Evolutionary conservation across 1,140 invertebrate genomes (phyloP).

Genomic region (Neotoxoptera formosana): DNA sequence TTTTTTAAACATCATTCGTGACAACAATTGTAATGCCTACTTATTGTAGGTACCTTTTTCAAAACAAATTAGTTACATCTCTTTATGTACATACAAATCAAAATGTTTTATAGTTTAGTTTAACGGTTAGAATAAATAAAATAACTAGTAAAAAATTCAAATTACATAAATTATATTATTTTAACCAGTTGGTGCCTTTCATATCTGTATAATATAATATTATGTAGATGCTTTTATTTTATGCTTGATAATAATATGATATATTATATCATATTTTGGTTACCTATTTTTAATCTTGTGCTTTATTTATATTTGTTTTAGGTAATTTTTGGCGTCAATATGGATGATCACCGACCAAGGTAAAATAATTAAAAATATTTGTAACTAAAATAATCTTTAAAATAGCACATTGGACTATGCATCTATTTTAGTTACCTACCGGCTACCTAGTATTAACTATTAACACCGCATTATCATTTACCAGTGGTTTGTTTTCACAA

Average conservation of each 20-base stretch:
- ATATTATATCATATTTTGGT: no score
- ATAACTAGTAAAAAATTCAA: neutral
- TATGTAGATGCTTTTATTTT: no score
- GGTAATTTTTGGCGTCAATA: neutral
- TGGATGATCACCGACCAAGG: neutral
- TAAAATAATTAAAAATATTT: neutral
- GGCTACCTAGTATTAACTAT: neutral
- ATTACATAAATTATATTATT: neutral
- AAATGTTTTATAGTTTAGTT: neutral
- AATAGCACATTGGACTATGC: neutral
- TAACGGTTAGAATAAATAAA: neutral
- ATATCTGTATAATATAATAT: neutral
- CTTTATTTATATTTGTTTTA: neutral
- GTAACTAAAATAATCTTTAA: neutral
- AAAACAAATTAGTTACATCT: no score
- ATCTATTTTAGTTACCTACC: neutral
- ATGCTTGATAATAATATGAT: neutral
- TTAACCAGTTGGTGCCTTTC: neutral
- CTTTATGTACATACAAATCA: no score
- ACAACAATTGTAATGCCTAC: neutral
- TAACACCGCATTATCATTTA: slow-evolving; percentile 34
- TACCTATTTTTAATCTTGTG: neutral
- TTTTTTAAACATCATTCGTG: no score
- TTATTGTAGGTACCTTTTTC: no score
- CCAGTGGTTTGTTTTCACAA: slow-evolving; percentile 21